Conservation (phyloP, 1,140 invertebrate genomes). For the Dolichoris vasculosae region DNA sequence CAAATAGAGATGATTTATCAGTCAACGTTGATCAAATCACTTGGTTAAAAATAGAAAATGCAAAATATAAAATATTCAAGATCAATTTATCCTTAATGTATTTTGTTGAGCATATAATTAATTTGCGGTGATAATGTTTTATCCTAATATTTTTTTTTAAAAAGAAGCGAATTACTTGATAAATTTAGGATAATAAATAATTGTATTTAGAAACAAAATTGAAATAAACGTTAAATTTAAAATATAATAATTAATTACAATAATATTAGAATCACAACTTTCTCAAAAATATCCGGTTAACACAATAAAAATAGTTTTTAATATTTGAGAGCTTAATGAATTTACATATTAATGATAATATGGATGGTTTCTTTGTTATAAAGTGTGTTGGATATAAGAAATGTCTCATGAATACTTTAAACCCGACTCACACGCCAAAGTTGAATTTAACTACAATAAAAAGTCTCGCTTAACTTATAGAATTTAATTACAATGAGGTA, state of each 20-base stretch:
- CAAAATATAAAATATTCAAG: too few relatives aligned
- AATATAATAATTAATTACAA: neutral
- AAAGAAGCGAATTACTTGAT: too few relatives aligned
- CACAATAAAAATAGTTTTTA: neutral
- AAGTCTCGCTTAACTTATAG: conserved; percentile 38
- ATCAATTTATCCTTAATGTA: too few relatives aligned
- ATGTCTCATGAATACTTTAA: conserved; percentile 25
- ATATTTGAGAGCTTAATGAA: neutral
- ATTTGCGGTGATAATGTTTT: too few relatives aligned
- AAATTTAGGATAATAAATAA: too few relatives aligned
- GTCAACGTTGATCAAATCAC: neutral
- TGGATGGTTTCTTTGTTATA: conserved; percentile 23
- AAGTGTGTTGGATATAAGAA: conserved; percentile 40
- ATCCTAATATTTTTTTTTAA: too few relatives aligned
- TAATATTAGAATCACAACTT: neutral
- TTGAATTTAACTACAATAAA: conserved; percentile 41
- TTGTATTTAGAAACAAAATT: too few relatives aligned
- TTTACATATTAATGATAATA: neutral
- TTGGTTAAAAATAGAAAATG: neutral
- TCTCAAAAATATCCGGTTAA: neutral
- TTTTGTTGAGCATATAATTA: too few relatives aligned
- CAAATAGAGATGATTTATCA: neutral
- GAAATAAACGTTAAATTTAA: too few relatives aligned
- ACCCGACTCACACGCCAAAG: conserved; percentile 18
- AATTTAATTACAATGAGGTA: conserved; percentile 30